Conservation (phyloP, 2,113 vertebrate genomes). For the Plestiodon gilberti region DNA sequence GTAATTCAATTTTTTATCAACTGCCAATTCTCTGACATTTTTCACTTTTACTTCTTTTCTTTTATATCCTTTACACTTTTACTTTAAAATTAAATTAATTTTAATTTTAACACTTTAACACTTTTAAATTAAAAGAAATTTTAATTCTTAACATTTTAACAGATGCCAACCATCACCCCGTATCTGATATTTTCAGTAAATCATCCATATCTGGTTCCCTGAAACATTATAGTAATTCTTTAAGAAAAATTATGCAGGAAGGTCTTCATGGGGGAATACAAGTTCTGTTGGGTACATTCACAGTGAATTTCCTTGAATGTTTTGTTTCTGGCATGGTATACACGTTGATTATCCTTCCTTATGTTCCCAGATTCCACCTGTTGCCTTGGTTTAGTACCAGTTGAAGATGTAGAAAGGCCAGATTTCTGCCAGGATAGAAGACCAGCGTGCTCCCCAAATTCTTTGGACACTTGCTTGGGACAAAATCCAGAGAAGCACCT, state of each 20-base stretch:
- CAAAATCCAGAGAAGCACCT: conserved; percentile 69
- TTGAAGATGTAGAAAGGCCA: conserved; percentile 77
- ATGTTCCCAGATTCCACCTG: conserved; percentile 72
- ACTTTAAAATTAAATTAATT: no score
- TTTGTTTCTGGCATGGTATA: neutral
- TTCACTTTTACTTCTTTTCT: neutral
- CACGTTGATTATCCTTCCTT: conserved; percentile 24
- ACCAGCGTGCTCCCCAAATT: conserved; percentile 66
- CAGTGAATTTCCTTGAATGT: neutral
- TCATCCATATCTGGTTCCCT: neutral
- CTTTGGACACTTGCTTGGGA: conserved; percentile 39
- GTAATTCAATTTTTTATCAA: neutral
- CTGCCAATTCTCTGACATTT: neutral
- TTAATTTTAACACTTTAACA: no score
- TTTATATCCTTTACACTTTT: no score
- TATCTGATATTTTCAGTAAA: neutral
- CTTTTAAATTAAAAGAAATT: no score
- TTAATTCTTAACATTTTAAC: neutral
- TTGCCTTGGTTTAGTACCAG: conserved; percentile 80
- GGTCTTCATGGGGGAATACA: neutral
- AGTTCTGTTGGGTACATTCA: no score
- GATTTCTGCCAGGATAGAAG: conserved; percentile 68
- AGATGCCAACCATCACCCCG: neutral
- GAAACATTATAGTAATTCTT: neutral
- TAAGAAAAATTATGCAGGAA: neutral